Evolutionary conservation across 1,140 invertebrate genomes (phyloP), one percentile per base, ranked within the genome.

Genomic region (Drosophila triauraria): DNA sequence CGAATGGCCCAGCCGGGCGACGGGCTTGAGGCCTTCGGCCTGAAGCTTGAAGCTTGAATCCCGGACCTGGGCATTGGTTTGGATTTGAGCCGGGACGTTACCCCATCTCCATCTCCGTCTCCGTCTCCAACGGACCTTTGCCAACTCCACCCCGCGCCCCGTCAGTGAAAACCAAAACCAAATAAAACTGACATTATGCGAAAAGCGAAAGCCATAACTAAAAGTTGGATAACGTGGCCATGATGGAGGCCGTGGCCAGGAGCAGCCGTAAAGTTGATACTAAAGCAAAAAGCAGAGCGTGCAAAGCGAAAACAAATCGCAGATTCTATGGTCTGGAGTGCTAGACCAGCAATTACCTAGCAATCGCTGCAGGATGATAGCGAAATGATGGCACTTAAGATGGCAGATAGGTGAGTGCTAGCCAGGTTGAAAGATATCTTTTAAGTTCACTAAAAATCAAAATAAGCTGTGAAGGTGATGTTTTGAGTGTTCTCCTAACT

Each of bases 171-270:
- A 90, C 78, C 85, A 90, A 90, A 90, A 90, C 85, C 85, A 90
- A 90, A 90, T 90, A 90, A 90, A 90, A 90, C 85, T 90, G 85
- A 90, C 85, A 90, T 90, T 90, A 90, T 90, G 85, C 85, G 85
- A 90, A 90, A 90, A 90, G 85, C 85, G 85, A 90, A 90, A 90
- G 85, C 85, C 85, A 90, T 90, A 90, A 90, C 85, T 90, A 90
- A 90, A 88, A 88, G 85, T 87, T 87, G 84, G 77, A 76, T 88
- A 88, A 80, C 84, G 85, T 84, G 80, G 53, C 80, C 80, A 80
- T 88, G 80, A 90, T 88, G 80, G 61, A 75, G 69, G 84, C 42
- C 35, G 51, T n/a, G 35, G 43, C 23, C 15, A 23, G 58, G 51
- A 43, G 57, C 79, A 82, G 69, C 69, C 69, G 67, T 86, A 87